Evolutionary conservation across 2,113 vertebrate genomes (phyloP).

Genomic region (Prinia subflava): DNA sequence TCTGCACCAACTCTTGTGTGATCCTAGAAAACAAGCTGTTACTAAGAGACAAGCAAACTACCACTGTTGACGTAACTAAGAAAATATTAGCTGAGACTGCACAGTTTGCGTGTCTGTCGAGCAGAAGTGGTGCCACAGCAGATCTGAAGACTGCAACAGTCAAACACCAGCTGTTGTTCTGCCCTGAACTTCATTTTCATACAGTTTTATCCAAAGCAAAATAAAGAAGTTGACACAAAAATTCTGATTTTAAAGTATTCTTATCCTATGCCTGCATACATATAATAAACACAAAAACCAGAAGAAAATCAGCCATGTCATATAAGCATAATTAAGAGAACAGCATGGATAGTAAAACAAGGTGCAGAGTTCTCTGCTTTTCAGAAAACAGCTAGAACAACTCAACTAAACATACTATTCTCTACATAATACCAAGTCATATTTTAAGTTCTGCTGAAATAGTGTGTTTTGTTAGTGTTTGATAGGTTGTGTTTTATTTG

Average conservation of each 20-base stretch:
- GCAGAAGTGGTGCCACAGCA: neutral
- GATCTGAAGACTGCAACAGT: neutral
- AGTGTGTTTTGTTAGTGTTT: neutral
- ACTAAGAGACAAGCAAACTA: neutral
- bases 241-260: neutral
- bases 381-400: neutral
- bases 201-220: neutral
- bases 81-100: neutral
- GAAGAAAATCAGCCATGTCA: neutral
- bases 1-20: slow-evolving; percentile 91
- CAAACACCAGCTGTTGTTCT: neutral
- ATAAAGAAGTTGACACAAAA: neutral
- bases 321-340: neutral
- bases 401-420: neutral
- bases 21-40: slow-evolving; percentile 74
- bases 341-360: neutral
- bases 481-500: neutral
- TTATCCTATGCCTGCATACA: neutral
- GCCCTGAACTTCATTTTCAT: neutral
- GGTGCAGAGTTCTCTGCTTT: neutral
- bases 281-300: neutral
- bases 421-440: neutral
- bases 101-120: neutral
- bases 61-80: neutral
- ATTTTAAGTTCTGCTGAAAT: neutral